Conservation (phyloP, 2,888 invertebrate species). For the Schizotus pectinicornis region DNA sequence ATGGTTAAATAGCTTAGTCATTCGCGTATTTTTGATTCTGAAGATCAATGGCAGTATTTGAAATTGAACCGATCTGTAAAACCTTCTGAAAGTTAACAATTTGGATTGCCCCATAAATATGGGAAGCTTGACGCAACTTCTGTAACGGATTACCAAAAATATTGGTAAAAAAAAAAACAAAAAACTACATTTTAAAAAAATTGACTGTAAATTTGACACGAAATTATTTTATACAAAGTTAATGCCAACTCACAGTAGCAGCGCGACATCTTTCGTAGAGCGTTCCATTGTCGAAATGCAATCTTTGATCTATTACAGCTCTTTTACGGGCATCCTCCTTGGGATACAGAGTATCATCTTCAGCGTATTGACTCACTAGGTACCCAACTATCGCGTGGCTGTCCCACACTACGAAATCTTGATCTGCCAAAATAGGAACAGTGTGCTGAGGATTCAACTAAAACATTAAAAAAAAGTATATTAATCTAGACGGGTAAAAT, state of each 20-base stretch:
- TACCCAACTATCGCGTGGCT: constrained; percentile 62
- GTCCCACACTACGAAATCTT: constrained; percentile 60
- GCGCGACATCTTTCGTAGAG: constrained; percentile 58
- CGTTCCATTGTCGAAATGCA: constrained; percentile 63
- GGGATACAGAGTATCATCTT: constrained; percentile 63
- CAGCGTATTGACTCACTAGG: constrained; percentile 48
- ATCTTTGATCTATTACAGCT: constrained; percentile 62
- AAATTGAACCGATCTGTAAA: constrained; percentile 2
- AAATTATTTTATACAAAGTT: no score
- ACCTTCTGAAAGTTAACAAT: background rate
- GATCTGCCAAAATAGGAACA: constrained; percentile 65
- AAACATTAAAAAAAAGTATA: constrained; percentile 9
- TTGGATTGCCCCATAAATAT: background rate
- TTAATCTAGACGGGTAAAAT: no score
- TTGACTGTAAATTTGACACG: no score
- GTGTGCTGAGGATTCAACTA: constrained; percentile 64
- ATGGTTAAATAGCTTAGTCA: background rate
- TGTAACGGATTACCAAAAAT: no score
- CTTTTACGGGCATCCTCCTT: constrained; percentile 60
- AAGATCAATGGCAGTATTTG: background rate
- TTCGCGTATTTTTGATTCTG: background rate
- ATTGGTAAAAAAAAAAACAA: no score
- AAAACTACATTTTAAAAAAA: no score
- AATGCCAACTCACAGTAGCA: constrained; percentile 58
- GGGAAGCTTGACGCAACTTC: no score